phyloP scores from a whole-genome alignment of 2,113 vertebrate species.

The Danionella cerebrum region DNA sequence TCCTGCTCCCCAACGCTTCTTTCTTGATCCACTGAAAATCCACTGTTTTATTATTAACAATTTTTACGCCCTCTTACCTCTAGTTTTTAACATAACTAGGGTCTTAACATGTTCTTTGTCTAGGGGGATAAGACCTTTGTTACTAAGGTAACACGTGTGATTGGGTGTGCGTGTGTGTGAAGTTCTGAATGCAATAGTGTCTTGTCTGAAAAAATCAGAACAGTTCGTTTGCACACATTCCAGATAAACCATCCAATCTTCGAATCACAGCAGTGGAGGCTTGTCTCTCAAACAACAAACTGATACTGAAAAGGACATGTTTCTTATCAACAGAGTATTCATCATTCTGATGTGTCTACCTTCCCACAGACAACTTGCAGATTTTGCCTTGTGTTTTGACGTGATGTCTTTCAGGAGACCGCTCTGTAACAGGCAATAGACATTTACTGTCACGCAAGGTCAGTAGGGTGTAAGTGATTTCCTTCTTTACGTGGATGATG shows the following conservation, averaged over 20 bases:
- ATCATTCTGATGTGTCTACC: constrained; percentile 31
- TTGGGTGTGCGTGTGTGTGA: too few species aligned
- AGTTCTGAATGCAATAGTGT: too few species aligned
- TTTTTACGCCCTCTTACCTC: too few species aligned
- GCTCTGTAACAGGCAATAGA: not conserved
- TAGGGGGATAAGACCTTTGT: too few species aligned
- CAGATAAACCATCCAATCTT: not conserved
- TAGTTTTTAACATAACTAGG: too few species aligned
- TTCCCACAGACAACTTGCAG: constrained; percentile 9
- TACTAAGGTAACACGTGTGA: too few species aligned
- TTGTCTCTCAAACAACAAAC: constrained; percentile 19
- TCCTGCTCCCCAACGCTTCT: too few species aligned
- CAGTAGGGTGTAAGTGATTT: not conserved
- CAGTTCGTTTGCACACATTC: not conserved
- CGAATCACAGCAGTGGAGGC: too few species aligned
- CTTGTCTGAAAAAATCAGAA: too few species aligned
- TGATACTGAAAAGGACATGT: constrained; percentile 17
- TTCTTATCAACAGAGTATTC: constrained; percentile 27
- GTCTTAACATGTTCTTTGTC: too few species aligned
- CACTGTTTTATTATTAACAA: too few species aligned
- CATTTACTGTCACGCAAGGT: constrained; percentile 24
- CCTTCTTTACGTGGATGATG: not conserved
- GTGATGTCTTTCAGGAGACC: constrained; percentile 4
- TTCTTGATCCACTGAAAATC: too few species aligned
- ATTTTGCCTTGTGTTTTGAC: constrained; percentile 4